Conservation (phyloP, 2,113 vertebrate species). For the Numida meleagris region DNA sequence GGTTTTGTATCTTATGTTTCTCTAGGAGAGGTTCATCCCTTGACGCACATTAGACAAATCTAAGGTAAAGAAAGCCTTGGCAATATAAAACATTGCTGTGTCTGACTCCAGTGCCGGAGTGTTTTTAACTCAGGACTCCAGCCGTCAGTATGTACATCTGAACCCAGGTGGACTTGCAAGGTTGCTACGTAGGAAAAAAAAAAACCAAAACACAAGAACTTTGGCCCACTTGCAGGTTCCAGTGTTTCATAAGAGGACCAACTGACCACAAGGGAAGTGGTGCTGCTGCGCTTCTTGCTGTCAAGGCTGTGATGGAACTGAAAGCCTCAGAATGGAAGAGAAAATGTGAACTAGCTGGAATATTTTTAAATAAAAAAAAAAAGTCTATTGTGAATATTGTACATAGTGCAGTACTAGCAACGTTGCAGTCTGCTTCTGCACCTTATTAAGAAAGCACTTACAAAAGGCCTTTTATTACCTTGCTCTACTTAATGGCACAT, state of each 20-base stretch:
- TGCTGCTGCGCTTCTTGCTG: conserved; percentile 74
- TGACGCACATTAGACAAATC: conserved; percentile 73
- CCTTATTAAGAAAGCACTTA: conserved; percentile 88
- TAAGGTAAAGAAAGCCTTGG: conserved; percentile 76
- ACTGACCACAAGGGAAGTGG: conserved; percentile 62
- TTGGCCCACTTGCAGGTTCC: conserved; percentile 71
- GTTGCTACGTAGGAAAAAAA: conserved; percentile 49
- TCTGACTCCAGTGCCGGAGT: conserved; percentile 73
- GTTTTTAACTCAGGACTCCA: conserved; percentile 84
- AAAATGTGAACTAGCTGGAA: conserved; percentile 87
- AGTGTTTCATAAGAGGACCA: conserved; percentile 78
- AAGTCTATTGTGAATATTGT: conserved; percentile 87
- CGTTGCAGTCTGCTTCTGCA: conserved; percentile 84
- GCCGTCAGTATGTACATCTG: conserved; percentile 64
- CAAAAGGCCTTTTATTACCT: conserved; percentile 78
- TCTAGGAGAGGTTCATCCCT: conserved; percentile 69
- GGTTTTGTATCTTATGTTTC: conserved; percentile 74
- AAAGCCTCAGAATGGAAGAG: conserved; percentile 78
- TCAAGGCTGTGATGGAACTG: conserved; percentile 76
- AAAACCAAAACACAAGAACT: conserved; percentile 48
- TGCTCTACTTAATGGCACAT: conserved; percentile 78
- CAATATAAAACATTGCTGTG: conserved; percentile 71
- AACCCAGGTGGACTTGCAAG: conserved; percentile 71
- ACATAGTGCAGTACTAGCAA: conserved; percentile 84
- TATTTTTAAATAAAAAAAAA: conserved; percentile 75